Percentiles rank a stretch among this genome's conserved stretches.
phyloP scores from a whole-genome alignment of 2,113 vertebrate genomes.

The Cochlearius cochlearius region DNA sequence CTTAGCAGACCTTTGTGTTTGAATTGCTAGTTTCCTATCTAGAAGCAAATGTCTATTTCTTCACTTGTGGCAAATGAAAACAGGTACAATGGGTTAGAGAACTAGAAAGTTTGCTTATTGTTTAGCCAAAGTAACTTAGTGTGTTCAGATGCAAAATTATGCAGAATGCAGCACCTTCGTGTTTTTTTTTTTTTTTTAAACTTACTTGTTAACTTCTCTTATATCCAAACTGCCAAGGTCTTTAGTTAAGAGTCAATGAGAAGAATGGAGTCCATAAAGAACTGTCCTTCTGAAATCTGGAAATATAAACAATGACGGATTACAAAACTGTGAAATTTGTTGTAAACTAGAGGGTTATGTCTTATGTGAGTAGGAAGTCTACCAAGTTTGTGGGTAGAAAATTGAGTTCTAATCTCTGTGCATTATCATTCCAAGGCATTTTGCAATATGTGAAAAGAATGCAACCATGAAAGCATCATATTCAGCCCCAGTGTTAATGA shows the following conservation, averaged over 20 bases:
- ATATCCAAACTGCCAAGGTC: background rate
- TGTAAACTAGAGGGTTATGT: background rate
- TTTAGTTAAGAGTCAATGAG: background rate
- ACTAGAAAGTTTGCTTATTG: background rate
- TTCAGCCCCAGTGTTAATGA: background rate
- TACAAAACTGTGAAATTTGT: background rate
- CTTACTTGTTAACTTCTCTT: background rate
- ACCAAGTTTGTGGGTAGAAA: background rate
- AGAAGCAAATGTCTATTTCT: background rate
- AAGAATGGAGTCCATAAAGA: background rate
- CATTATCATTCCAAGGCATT: background rate
- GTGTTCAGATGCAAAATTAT: background rate
- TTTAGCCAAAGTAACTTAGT: background rate
- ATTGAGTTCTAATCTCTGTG: background rate
- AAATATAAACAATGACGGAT: background rate
- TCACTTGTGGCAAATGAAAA: background rate
- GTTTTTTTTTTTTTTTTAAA: background rate
- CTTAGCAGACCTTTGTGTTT: background rate
- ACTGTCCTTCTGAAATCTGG: background rate
- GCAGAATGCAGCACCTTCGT: background rate
- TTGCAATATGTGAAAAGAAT: background rate
- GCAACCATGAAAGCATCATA: background rate
- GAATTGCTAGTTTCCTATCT: background rate
- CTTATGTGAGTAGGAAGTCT: background rate
- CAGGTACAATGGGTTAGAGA: background rate